These are phyloP conservation scores for Drosophila ercepeae DNA, from an alignment of 1,140 invertebrate genomes.

Conservation along the genomic window DNA sequence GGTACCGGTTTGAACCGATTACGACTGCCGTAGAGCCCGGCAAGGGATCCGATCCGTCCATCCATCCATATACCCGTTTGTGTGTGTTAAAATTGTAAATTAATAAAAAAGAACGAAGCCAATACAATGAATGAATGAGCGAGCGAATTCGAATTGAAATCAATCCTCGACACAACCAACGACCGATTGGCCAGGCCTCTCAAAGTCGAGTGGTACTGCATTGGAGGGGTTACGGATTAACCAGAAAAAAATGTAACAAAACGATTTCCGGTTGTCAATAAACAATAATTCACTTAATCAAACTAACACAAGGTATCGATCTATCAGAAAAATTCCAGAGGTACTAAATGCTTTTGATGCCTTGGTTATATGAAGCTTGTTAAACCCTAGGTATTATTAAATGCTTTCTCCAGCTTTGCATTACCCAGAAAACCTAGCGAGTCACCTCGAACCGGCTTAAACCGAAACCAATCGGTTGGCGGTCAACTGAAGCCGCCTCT, in stretches of 20 bases:
- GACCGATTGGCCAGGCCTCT: conserved; percentile 25
- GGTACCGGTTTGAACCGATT: conserved; percentile 73
- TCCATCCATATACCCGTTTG: background rate
- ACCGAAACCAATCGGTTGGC: conserved; percentile 57
- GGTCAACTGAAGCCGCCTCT: conserved; percentile 21
- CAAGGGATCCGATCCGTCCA: conserved; percentile 31
- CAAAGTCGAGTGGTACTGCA: conserved; percentile 32
- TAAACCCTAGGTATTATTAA: too few species aligned
- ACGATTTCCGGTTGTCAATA: background rate
- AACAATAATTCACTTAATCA: background rate
- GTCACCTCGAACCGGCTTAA: conserved; percentile 55
- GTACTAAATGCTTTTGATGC: too few species aligned
- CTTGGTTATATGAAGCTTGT: too few species aligned
- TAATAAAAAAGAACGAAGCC: conserved; percentile 66
- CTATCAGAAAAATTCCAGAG: background rate
- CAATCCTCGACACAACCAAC: conserved; percentile 54
- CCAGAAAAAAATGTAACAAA: conserved; percentile 3
- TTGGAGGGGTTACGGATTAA: conserved; percentile 35
- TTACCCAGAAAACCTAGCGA: conserved; percentile 5
- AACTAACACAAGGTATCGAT: background rate
- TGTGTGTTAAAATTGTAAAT: conserved; percentile 76
- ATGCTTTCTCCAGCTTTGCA: background rate
- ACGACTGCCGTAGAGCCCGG: conserved; percentile 48
- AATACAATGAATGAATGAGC: conserved; percentile 71
- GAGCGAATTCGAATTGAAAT: conserved; percentile 76